Conservation (phyloP, 1,140 invertebrate species). For the Zaprionus africanus region DNA sequence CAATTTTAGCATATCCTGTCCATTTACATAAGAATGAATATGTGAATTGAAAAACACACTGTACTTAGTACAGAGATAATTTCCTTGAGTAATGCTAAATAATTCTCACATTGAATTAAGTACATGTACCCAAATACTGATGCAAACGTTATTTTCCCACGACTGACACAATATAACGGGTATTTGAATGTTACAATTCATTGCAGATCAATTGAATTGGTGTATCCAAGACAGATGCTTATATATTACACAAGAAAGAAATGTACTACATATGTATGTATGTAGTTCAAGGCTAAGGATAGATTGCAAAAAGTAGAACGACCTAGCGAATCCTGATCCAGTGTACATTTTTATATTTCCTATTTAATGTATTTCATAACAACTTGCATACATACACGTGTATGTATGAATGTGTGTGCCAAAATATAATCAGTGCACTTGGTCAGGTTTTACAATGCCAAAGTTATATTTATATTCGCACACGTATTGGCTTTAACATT, state of each 20-base stretch:
- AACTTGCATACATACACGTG: background rate
- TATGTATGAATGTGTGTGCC: background rate
- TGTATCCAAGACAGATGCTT: background rate
- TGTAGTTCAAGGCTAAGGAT: background rate
- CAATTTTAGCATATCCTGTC: background rate
- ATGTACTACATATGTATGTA: background rate
- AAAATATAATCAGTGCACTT: slow-evolving; percentile 2
- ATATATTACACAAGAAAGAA: background rate
- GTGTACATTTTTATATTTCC: background rate
- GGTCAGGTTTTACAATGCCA: slow-evolving; percentile 6
- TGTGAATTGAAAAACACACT: slow-evolving; percentile 1
- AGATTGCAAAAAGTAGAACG: background rate
- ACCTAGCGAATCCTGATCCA: background rate
- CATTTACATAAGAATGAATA: slow-evolving; percentile 1
- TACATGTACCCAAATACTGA: background rate
- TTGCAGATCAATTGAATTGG: background rate
- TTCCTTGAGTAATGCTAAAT: background rate
- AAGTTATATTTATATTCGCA: background rate
- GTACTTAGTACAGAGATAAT: background rate
- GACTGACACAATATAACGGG: background rate
- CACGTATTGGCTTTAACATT: slow-evolving; percentile 37
- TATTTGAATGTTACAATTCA: background rate
- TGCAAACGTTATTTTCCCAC: background rate
- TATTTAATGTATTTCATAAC: background rate
- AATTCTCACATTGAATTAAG: background rate